Base-by-base conservation (phyloP, 2,888 invertebrate genomes). In the Eristalis pertinax region DNA sequence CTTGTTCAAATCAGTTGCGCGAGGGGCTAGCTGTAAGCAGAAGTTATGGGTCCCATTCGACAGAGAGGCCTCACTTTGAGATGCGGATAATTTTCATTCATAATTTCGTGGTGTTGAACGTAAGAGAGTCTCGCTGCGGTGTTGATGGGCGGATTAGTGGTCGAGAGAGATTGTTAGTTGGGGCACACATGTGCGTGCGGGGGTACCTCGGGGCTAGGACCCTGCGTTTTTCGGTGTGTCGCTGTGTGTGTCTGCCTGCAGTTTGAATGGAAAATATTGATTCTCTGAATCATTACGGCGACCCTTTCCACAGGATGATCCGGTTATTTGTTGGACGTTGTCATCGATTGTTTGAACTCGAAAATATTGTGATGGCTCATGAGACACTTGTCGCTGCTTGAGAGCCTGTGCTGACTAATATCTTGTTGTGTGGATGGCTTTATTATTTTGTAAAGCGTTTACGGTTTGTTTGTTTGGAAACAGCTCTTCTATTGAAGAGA, bases 391-490 rank as follows among this genome's bases (percentile, higher is more conserved):
- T 72, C 69, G 29, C 50, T 72, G 67, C 79, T 60, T 73, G 56
- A 77, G 82, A 78, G 82, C 13, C 15, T 29, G 13, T 19, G 68
- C 75, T 43, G 81, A 72, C 74, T 64, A 70, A 65, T 70, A 58
- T 62, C 56, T 24, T 19, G 29, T 70, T 79, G 82, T 86, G 78
- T 43, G 65, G 78, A 76, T 79, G 32, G 68, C 75, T 87, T 87
- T 69, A 87, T 80, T 80, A 84, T 73, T 73, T 65, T 35, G 68
- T 79, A 70, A 73, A 77, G 74, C 72, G 72, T 87, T 87, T 79
- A 69, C 75, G 79, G 87, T 82, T 76, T 82, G 84, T 87, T 87
- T 87, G 80, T 84, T 87, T 76, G 84, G 58, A 87, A 83, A 87
- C 83, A 84, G 69, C 38, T 35, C 60, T 75, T 72, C 60, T 60